phyloP scores from a whole-genome alignment of 2,888 invertebrate genomes.

The Netelia inedita region DNA sequence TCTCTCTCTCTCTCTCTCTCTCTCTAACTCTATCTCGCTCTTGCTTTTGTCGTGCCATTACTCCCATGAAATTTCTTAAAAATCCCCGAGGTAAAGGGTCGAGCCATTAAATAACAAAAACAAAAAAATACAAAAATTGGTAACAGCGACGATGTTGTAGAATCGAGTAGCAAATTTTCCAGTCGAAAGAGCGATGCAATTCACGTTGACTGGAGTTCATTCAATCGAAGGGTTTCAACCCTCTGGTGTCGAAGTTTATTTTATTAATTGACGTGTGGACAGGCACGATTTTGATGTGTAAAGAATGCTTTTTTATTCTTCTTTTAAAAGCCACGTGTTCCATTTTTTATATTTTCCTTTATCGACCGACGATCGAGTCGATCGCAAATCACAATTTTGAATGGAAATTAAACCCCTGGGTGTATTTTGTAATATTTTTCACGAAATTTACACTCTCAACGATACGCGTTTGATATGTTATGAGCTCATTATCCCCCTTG shows the following conservation, averaged over 20 bases:
- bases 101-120: neutral
- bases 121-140: conserved; percentile 6
- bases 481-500: neutral
- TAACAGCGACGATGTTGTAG: neutral
- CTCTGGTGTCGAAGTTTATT: conserved; percentile 8
- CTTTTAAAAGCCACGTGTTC: neutral
- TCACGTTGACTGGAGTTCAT: conserved; percentile 25
- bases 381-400: no score
- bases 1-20: conserved; percentile 7
- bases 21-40: neutral
- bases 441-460: neutral
- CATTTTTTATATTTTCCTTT: neutral
- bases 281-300: neutral
- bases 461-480: neutral
- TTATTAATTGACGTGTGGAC: conserved; percentile 27
- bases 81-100: conserved; percentile 10
- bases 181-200: conserved; percentile 36
- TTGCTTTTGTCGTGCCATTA: conserved; percentile 29
- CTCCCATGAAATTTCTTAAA: conserved; percentile 23
- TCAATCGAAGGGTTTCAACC: conserved; percentile 19
- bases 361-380: no score
- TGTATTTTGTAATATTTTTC: neutral
- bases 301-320: neutral
- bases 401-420: neutral
- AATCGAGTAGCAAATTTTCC: conserved; percentile 43